Base-by-base conservation (phyloP, 2,888 invertebrate genomes). In the Drosophila vallismaia region DNA sequence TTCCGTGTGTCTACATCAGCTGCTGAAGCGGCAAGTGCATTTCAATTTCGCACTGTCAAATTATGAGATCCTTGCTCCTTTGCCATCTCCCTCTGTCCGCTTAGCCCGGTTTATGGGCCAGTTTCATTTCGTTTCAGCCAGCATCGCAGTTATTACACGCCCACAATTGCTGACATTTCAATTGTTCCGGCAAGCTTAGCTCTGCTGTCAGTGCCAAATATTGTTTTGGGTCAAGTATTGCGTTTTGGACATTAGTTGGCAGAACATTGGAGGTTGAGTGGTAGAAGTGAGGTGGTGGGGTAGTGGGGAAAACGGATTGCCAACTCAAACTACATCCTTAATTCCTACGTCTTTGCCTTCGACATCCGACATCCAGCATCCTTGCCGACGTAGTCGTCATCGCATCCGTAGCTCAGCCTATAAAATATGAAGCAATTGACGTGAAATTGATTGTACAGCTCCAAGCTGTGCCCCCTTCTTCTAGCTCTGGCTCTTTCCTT, bases 351-450 rank as follows among this genome's bases (percentile, higher is more conserved):
- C 70, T 66, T 44, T n/a, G 56, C 26, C 74, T 59, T 42, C 46
- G 55, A 52, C 62, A 59, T 59, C 24, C 46, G 46, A n/a, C 28
- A 31, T 10, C 48, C 54, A 10, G 9, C 31, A 57, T 66, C 46
- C 52, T 48, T 63, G 56, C 38, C 56, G 64, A 68, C 54, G 44
- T 36, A 26, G 36, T 55, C 71, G 50, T 54, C 62, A 52, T 52
- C 55, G 51, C 42, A 44, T 42, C 40, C 50, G 8, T 26, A 19
- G 73, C 70, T 74, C 73, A 75, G 74, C 77, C 77, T 76, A 84
- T 84, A 82, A 82, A 88, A 80, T 79, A 81, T 79, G 79, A 86
- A 77, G 71, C 78, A 85, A 89, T 83, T 89, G 88, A 83, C 77
- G 75, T 87, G 72, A 83, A 85, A 88, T 89, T 89, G 89, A 88